A percentile compares a stretch with the other conserved stretches of the same genome.
These are phyloP conservation scores for Leucosticte australis DNA, from an alignment of 2,113 vertebrate species.

Conservation along the genomic window DNA sequence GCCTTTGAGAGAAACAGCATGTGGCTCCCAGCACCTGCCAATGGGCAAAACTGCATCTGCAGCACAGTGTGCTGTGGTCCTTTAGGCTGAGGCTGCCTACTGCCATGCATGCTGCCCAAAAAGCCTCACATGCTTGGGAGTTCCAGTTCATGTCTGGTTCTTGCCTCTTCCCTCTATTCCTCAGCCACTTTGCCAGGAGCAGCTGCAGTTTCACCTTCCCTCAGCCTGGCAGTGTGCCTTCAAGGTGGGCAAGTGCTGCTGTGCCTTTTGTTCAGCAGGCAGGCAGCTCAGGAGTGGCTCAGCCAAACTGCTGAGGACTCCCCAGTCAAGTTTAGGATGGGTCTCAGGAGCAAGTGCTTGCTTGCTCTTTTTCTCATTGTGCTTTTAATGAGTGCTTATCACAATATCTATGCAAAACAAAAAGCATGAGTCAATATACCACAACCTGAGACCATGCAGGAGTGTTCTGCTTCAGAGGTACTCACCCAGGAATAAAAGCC, in stretches of 20 bases:
- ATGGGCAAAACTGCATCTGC: background rate
- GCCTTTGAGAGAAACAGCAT: background rate
- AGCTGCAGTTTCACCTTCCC: background rate
- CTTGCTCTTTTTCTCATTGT: background rate
- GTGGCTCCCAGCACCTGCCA: background rate
- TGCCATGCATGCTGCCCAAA: background rate
- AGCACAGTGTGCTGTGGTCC: rapidly evolving
- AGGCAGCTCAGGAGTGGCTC: background rate
- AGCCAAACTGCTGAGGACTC: background rate
- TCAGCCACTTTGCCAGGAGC: background rate
- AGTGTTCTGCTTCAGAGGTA: background rate
- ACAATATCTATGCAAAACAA: background rate
- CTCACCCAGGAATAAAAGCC: background rate
- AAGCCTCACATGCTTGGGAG: background rate
- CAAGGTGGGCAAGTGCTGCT: background rate
- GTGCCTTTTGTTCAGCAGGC: background rate
- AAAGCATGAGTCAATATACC: background rate
- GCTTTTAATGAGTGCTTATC: background rate
- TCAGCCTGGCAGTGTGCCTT: rapidly evolving
- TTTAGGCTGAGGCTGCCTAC: background rate
- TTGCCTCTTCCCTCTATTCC: background rate
- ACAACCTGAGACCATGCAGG: background rate
- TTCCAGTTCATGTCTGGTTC: background rate
- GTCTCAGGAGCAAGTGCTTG: background rate
- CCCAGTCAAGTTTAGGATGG: background rate